Conservation (phyloP, 2,797 vertebrate species). For the Prionace glauca region DNA sequence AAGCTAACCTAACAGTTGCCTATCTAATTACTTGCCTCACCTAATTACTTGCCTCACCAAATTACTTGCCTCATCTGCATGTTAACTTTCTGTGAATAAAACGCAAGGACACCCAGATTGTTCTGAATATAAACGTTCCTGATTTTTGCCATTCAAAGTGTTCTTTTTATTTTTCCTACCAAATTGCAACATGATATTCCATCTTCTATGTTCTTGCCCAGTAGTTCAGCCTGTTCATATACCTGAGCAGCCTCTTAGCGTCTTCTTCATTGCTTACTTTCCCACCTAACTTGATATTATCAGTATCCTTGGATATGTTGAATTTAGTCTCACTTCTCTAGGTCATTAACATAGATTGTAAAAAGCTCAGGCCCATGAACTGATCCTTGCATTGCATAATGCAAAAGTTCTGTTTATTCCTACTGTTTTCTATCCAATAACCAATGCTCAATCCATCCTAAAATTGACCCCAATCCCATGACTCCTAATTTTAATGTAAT, state of each 20-base stretch:
- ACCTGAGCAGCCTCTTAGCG: not conserved
- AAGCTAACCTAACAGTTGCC: not conserved
- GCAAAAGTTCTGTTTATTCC: not conserved
- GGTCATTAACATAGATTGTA: too few species aligned
- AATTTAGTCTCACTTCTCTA: not conserved
- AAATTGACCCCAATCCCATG: too few species aligned
- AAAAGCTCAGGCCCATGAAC: not conserved
- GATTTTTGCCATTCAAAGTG: too few species aligned
- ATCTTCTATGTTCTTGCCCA: not conserved
- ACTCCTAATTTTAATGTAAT: too few species aligned
- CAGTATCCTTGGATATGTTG: not conserved
- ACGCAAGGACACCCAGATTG: not conserved
- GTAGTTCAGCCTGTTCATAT: not conserved
- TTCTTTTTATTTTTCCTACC: not conserved
- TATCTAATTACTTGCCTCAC: not conserved
- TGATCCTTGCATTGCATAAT: not conserved
- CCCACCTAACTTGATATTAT: not conserved
- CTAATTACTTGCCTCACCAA: not conserved
- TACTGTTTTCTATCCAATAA: not conserved
- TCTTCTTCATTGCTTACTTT: not conserved
- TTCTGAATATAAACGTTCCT: not conserved
- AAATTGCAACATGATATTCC: not conserved
- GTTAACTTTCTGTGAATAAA: not conserved
- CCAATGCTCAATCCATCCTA: not conserved
- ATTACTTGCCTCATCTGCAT: not conserved